Conservation (phyloP, 2,797 vertebrate species). For the Aselliscus stoliczkanus region DNA sequence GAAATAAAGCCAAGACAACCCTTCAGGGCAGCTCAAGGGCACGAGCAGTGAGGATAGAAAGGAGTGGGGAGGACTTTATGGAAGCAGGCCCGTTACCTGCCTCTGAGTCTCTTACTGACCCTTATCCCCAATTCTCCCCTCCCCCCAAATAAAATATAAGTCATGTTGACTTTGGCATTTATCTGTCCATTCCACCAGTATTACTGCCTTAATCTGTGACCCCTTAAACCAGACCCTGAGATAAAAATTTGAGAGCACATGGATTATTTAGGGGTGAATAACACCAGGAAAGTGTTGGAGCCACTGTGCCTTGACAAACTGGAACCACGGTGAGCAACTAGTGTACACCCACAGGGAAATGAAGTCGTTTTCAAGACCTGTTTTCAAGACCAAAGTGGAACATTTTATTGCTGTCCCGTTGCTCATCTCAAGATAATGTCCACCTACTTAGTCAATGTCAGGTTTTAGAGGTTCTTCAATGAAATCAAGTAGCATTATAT, state of each 20-base stretch:
- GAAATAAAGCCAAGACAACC: not conserved
- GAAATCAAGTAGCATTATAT: not conserved
- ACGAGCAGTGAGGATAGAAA: not conserved
- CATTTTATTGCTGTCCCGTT: too few species aligned
- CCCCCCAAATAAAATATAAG: not conserved
- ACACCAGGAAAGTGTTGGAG: not conserved
- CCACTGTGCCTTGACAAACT: rapidly evolving
- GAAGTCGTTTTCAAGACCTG: not conserved
- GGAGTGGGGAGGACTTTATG: not conserved
- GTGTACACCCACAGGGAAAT: not conserved
- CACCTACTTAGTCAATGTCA: not conserved
- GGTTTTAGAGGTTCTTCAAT: not conserved
- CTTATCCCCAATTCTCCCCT: not conserved
- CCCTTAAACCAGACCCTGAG: not conserved
- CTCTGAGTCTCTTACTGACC: not conserved
- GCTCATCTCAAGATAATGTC: not conserved
- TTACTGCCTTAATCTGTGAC: not conserved
- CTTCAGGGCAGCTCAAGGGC: not conserved
- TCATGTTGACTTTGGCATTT: not conserved
- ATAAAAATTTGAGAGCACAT: not conserved
- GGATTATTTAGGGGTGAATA: too few species aligned
- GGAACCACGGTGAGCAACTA: not conserved
- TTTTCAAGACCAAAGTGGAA: not conserved
- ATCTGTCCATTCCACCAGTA: not conserved
- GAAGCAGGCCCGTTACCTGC: not conserved